Evolutionary conservation across 2,113 vertebrate species (phyloP).

Genomic region (Syngnathoides biaculeatus): DNA sequence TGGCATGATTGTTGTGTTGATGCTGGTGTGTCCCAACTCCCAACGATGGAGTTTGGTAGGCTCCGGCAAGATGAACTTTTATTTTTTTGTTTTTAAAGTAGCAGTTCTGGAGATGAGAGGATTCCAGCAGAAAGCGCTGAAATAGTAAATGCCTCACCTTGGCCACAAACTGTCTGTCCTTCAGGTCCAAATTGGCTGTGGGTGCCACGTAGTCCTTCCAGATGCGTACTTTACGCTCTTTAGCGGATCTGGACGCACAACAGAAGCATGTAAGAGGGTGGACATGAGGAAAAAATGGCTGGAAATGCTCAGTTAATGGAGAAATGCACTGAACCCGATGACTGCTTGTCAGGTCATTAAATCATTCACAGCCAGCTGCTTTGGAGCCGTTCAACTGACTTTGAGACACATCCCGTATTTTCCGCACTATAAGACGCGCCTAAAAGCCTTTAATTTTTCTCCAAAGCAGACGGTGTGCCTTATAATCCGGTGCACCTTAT

Average conservation of each 20-base stretch:
- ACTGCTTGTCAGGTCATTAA: neutral
- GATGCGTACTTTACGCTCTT: constrained; percentile 90
- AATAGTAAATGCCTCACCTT: constrained; percentile 78
- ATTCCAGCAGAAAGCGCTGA: neutral
- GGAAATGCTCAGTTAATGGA: too few species aligned
- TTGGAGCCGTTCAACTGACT: too few species aligned
- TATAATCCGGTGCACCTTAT: too few species aligned
- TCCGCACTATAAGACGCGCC: too few species aligned
- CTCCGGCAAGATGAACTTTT: too few species aligned
- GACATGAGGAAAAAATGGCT: neutral
- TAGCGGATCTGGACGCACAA: constrained; percentile 80
- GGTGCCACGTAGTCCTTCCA: constrained; percentile 98
- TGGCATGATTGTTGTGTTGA: too few species aligned
- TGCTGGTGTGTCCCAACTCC: too few species aligned
- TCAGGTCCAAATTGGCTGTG: constrained; percentile 94
- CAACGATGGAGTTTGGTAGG: too few species aligned
- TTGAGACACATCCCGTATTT: too few species aligned
- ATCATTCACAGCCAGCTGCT: neutral
- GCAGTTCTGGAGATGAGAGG: too few species aligned
- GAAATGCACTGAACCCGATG: neutral
- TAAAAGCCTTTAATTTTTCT: too few species aligned
- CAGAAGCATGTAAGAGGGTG: neutral
- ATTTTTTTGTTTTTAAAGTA: neutral
- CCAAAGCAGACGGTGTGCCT: too few species aligned
- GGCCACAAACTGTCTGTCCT: constrained; percentile 95